Evolutionary conservation across 2,113 vertebrate species (phyloP).

Genomic region (Falco punctatus): DNA sequence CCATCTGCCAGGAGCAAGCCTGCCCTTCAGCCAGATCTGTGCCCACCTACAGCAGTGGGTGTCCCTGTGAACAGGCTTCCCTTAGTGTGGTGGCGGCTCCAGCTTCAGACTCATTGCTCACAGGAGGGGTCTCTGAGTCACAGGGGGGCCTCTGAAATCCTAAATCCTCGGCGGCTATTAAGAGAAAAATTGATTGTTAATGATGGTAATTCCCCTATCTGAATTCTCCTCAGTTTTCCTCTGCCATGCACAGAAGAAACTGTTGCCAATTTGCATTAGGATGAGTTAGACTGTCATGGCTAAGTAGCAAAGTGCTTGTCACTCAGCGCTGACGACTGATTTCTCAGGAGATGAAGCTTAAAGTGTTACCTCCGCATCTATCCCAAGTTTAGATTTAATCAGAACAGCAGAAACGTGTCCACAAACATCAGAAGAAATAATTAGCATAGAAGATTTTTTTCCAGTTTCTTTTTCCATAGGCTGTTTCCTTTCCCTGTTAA

Average conservation of each 20-base stretch:
- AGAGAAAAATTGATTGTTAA: constrained; percentile 51
- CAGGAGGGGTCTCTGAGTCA: background rate
- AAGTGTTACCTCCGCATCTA: background rate
- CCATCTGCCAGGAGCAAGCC: background rate
- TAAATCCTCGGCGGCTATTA: background rate
- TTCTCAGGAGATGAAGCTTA: constrained; percentile 32
- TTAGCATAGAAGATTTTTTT: background rate
- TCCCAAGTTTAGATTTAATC: constrained; percentile 22
- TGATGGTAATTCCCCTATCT: constrained; percentile 41
- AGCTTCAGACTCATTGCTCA: background rate
- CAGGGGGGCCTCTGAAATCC: background rate
- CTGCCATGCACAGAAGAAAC: background rate
- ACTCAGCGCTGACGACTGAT: background rate
- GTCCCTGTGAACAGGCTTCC: background rate
- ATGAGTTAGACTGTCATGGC: constrained; percentile 38
- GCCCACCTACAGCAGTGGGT: background rate
- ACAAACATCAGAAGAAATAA: constrained; percentile 27
- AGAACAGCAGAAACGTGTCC: background rate
- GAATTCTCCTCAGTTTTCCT: constrained; percentile 36
- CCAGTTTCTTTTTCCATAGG: background rate
- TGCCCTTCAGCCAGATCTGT: background rate
- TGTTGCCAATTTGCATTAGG: constrained; percentile 53
- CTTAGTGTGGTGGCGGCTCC: background rate
- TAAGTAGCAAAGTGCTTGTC: constrained; percentile 44
- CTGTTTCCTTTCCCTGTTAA: background rate